A percentile compares a stretch with the other conserved stretches of the same genome.
phyloP scores from a whole-genome alignment of 2,113 vertebrate genomes.

The Perca fluviatilis region DNA sequence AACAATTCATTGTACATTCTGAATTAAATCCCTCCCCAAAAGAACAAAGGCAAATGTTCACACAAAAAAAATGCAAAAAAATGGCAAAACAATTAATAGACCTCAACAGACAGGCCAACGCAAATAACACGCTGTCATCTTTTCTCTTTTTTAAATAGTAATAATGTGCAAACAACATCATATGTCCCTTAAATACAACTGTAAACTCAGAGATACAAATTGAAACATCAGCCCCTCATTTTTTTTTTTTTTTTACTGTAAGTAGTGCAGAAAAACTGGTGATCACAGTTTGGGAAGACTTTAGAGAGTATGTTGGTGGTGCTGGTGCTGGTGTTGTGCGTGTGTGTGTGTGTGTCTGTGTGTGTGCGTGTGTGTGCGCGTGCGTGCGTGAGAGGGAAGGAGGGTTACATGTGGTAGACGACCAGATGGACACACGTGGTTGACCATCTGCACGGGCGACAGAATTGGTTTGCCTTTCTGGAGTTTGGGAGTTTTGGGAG shows the following conservation, averaged over 20 bases:
- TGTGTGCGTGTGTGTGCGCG: background rate
- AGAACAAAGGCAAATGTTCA: slow-evolving; percentile 36
- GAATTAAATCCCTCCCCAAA: background rate
- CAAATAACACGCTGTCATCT: slow-evolving; percentile 27
- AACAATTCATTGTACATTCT: slow-evolving; percentile 35
- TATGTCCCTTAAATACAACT: slow-evolving; percentile 5
- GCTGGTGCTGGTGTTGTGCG: slow-evolving; percentile 34
- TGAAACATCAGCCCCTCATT: slow-evolving; percentile 4
- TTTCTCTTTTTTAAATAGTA: slow-evolving; percentile 2
- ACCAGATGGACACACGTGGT: slow-evolving; percentile 33
- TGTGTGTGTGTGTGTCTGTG: background rate
- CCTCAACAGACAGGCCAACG: slow-evolving; percentile 25
- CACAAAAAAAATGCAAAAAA: background rate
- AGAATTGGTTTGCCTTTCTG: slow-evolving; percentile 8
- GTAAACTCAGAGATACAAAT: slow-evolving; percentile 29
- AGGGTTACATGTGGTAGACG: slow-evolving; percentile 3
- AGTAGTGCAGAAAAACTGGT: slow-evolving; percentile 60
- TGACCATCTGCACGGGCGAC: slow-evolving; percentile 32
- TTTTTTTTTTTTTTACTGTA: background rate
- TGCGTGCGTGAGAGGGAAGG: no score
- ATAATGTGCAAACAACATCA: slow-evolving; percentile 34
- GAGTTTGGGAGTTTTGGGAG: background rate
- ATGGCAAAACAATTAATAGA: background rate
- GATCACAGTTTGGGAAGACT: slow-evolving; percentile 72
- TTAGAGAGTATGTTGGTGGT: slow-evolving; percentile 27